phyloP scores from a whole-genome alignment of 2,113 vertebrate genomes.

The Grammomys surdaster region DNA sequence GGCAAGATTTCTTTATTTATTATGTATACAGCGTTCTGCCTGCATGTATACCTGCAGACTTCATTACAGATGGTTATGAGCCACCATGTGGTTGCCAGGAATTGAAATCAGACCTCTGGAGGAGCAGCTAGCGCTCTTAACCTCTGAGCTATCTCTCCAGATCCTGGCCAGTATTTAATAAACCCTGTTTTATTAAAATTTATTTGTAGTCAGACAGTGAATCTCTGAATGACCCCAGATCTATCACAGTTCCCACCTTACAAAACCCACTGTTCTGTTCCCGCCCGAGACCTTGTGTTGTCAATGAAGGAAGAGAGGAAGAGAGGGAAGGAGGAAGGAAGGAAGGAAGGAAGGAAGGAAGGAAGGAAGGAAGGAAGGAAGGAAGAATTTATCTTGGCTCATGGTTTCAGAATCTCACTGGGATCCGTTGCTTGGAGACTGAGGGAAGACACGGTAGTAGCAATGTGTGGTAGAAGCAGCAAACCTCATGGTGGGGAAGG shows the following conservation, averaged over 20 bases:
- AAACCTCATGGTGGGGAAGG: background rate
- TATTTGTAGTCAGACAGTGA: background rate
- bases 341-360: too few relatives aligned
- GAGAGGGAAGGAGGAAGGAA: background rate
- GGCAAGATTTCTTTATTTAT: too few relatives aligned
- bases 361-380: too few relatives aligned
- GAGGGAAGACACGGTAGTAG: background rate
- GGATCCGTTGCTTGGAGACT: background rate
- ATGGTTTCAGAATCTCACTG: background rate
- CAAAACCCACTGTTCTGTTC: background rate
- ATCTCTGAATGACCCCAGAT: background rate
- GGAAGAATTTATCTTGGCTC: background rate
- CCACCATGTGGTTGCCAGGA: too few relatives aligned
- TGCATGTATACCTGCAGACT: too few relatives aligned
- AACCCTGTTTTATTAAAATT: background rate
- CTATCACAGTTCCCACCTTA: background rate
- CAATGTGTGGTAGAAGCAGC: background rate
- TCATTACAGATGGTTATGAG: too few relatives aligned
- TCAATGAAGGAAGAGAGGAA: background rate
- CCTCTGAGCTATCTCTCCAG: too few relatives aligned
- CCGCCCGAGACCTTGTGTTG: too few relatives aligned
- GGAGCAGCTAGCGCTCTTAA: too few relatives aligned
- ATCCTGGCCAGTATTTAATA: background rate
- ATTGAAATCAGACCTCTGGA: too few relatives aligned
- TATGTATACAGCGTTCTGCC: too few relatives aligned